Percentiles rank a stretch among this genome's conserved stretches.
These are phyloP conservation scores for Teleiodes luculella DNA, from an alignment of 2,888 invertebrate species.

Conservation along the genomic window DNA sequence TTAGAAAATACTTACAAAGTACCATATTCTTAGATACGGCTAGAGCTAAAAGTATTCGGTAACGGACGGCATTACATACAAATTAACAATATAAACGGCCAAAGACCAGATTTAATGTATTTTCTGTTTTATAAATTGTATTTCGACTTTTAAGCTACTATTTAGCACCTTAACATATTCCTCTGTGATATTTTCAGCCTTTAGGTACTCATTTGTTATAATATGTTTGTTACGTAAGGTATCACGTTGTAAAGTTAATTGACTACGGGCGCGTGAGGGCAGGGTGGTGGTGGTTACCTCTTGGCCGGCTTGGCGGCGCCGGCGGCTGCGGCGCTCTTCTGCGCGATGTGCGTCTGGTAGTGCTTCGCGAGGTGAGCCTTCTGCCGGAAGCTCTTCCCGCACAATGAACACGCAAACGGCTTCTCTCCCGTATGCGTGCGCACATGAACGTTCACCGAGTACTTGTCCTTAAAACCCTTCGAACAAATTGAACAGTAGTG, in stretches of 20 bases:
- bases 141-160: slow-evolving; percentile 57
- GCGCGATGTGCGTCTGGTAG: slow-evolving; percentile 94
- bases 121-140: slow-evolving; percentile 44
- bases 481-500: slow-evolving; percentile 96
- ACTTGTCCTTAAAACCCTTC: slow-evolving; percentile 96
- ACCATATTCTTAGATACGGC: slow-evolving; percentile 51
- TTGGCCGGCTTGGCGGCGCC: slow-evolving; percentile 78
- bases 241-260: slow-evolving; percentile 69
- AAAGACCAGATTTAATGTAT: slow-evolving; percentile 51
- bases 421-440: slow-evolving; percentile 99
- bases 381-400: slow-evolving; percentile 95
- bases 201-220: slow-evolving; percentile 60
- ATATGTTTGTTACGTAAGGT: slow-evolving; percentile 41
- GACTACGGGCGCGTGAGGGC: slow-evolving; percentile 43
- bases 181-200: slow-evolving; percentile 74
- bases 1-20: slow-evolving; percentile 45
- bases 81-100: slow-evolving; percentile 70
- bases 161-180: slow-evolving; percentile 34
- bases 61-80: slow-evolving; percentile 75
- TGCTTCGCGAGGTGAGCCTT: slow-evolving; percentile 95
- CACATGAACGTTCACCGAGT: slow-evolving; percentile 98
- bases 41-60: slow-evolving; percentile 73
- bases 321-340: slow-evolving; percentile 85
- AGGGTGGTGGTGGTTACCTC: slow-evolving; percentile 58
- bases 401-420: slow-evolving; percentile 95